A percentile compares a stretch with the other conserved stretches of the same genome.
phyloP scores from a whole-genome alignment of 2,797 vertebrate species.

The Siniperca scherzeri region DNA sequence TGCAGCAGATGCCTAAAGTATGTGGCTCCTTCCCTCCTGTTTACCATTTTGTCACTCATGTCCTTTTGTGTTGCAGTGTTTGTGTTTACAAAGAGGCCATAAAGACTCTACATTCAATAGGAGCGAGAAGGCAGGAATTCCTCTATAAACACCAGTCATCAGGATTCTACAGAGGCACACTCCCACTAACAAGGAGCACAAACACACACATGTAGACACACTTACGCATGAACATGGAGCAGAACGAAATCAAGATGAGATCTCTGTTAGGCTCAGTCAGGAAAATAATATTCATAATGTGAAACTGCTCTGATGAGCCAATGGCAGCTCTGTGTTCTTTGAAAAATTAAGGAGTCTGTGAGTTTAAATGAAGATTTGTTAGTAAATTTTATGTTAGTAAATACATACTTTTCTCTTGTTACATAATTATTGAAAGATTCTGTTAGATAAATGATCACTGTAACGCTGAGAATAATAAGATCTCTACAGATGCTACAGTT shows the following conservation, averaged over 20 bases:
- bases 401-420: background rate
- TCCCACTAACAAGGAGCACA: conserved; percentile 68
- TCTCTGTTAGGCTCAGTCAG: background rate
- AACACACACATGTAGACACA: conserved; percentile 53
- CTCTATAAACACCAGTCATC: conserved; percentile 76
- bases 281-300: background rate
- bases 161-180: conserved; percentile 61
- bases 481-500: background rate
- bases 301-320: background rate
- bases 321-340: background rate
- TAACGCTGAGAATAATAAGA: too few species aligned
- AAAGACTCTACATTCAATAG: conserved; percentile 74
- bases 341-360: background rate
- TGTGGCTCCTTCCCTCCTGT: conserved; percentile 48
- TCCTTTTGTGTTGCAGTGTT: conserved; percentile 72
- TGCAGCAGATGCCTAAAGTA: conserved; percentile 60
- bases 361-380: background rate
- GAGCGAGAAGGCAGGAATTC: conserved; percentile 79
- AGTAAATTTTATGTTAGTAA: background rate
- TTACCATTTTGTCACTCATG: conserved; percentile 36
- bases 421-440: background rate
- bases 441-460: too few species aligned
- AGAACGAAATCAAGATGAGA: conserved; percentile 17
- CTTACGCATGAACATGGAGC: conserved; percentile 18
- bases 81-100: conserved; percentile 79